phyloP scores from a whole-genome alignment of 2,797 vertebrate genomes.

The Aphelocoma californica region DNA sequence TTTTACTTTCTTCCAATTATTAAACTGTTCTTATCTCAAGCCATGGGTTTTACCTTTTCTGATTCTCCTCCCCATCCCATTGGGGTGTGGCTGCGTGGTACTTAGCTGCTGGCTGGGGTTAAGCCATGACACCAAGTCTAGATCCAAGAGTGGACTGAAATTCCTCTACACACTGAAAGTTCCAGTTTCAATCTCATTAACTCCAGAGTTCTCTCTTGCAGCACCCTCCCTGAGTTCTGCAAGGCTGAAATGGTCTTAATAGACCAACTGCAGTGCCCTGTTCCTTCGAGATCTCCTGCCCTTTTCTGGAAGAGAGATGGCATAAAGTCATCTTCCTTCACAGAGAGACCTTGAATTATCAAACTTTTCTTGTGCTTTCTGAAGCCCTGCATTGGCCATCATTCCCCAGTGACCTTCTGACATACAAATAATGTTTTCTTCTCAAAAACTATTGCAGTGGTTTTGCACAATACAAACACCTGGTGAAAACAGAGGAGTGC shows the following conservation, averaged over 20 bases:
- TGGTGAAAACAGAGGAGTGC: background rate
- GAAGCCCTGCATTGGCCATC: background rate
- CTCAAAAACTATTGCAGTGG: background rate
- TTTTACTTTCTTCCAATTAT: background rate
- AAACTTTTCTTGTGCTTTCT: background rate
- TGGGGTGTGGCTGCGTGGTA: rapidly evolving
- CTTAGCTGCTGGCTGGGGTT: background rate
- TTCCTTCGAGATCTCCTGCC: background rate
- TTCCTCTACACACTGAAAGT: background rate
- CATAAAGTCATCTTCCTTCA: background rate
- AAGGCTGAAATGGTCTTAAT: background rate
- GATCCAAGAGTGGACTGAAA: background rate
- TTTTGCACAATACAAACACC: background rate
- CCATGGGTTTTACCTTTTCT: background rate
- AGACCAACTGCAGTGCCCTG: rapidly evolving
- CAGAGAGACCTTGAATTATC: background rate
- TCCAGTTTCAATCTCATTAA: background rate
- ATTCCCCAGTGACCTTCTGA: background rate
- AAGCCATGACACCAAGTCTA: background rate
- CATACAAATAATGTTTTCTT: background rate
- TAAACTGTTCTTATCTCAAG: background rate
- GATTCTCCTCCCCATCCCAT: background rate
- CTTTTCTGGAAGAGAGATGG: background rate
- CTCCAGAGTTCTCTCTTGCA: background rate
- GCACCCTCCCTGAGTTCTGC: background rate